Conservation (phyloP, 2,797 vertebrate species). For the Graptemys geographica region DNA sequence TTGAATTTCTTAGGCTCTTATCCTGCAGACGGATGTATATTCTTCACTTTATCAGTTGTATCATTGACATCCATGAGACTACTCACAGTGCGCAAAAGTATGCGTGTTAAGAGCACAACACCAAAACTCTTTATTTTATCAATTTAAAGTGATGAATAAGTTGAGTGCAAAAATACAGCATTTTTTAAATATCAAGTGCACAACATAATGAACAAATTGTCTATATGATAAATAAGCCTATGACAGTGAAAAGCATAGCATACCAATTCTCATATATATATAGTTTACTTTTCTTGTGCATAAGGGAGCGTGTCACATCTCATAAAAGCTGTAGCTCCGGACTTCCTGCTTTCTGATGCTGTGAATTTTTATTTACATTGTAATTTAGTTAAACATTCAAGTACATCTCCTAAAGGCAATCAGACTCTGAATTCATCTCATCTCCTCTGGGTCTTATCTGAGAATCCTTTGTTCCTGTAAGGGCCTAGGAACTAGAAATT, state of each 20-base stretch:
- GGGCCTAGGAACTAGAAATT: background rate
- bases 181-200: background rate
- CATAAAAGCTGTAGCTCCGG: rapidly evolving
- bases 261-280: background rate
- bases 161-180: background rate
- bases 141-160: background rate
- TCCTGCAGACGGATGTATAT: rapidly evolving
- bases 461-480: background rate
- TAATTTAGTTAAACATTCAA: rapidly evolving
- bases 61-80: background rate
- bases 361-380: rapidly evolving
- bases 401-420: rapidly evolving
- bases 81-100: background rate
- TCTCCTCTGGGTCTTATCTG: background rate
- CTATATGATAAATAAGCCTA: background rate
- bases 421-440: background rate
- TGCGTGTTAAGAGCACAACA: background rate
- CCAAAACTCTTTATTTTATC: background rate
- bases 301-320: background rate
- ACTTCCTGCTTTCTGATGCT: background rate
- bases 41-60: background rate
- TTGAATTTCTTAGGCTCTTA: background rate
- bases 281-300: background rate
- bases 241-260: background rate
- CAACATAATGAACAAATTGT: background rate